Evolutionary conservation across 92 coral and sea anemone species (phyloP), one percentile per base, ranked within the genome.

Genomic region (Actinostola sp.): DNA sequence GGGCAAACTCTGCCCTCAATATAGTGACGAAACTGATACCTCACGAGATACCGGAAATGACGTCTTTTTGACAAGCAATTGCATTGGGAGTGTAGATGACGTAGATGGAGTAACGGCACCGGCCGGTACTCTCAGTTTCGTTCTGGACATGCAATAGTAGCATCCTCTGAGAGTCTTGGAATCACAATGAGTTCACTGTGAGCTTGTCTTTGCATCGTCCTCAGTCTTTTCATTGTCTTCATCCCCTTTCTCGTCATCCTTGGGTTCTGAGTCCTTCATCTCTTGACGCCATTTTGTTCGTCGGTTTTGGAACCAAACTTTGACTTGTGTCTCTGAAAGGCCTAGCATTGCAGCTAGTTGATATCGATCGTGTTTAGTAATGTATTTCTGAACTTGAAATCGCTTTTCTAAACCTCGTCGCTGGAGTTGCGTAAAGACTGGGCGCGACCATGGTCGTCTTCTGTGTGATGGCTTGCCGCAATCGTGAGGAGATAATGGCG

Each of bases 221-320:
- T 32, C 20, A 7, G 42, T 53, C 6, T 12, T 20, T 26, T 50
- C 59, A 15, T 29, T 52, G 43, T 39, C 43, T 49, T 49, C 34
- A 9, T 29, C 67, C 35, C 61, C 70, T 21, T 73, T 35, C 1
- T 53, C 57, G 49, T 32, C 79, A 13, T 64, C 70, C 19, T 38
- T 75, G 5, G 72, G 35, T 16, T 75, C 81, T 17, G 38, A 21
- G 58, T 75, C 81, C 26, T 64, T 75, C 72, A 63, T 63, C 23
- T 63, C 81, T 31, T 75, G 81, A 0, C 93, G 85, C 95, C 97
- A 92, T 52, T 94, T 94, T 34, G 98, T 94, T 44, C 98, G 80
- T 82, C 98, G 76, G 67, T 94, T 94, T 66, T 94, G 98, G 67
- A 94, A 94, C 99, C 99, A 95, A 15, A 95, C 97, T 71, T 95